Base-by-base conservation (phyloP, 2,888 invertebrate species). In the Archips xylosteana region DNA sequence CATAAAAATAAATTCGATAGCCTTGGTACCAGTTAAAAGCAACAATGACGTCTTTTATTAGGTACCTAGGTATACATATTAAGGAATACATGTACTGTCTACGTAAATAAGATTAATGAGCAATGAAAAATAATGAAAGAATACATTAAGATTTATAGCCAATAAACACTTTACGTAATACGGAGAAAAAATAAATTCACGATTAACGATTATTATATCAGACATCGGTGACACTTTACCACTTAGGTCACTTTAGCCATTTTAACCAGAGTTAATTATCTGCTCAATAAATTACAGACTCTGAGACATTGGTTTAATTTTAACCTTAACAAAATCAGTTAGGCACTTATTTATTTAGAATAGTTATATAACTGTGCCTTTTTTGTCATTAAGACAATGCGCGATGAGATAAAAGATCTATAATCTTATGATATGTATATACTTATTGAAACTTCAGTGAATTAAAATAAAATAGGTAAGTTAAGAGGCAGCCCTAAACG, bases 1-100 rank as follows among this genome's bases (percentile, higher is more conserved):
- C 77, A 73, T 64, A 64, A 68, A 49, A 62, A 54, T 63, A 68
- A 73, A 73, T 45, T 59, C 68, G 63, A 68, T 73, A 73, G 57
- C 68, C 45, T 73, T 73, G 73, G 34, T 73, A 68, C 59, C 66
- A 15, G 15, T 65, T 64, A n/a, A 36, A 65, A 65, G 9, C 9
- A 42, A 36, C 10, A 51, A 15, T 39, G 36, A 49, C 36, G 36
- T 51, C 34, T 51, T 23, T 63, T 32, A 47, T 1, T 63, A 10
- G 6, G 1, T 39, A 39, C 4, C 1, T 51, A 15, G 9, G 8
- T 65, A 60, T 51, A 15, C 9, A 13, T 65, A 60, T 36, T 10
- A 32, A 51, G 34, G 51, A 36, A 47, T 65, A 32, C 12, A 10
- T 32, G 0, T 15, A 51, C 15, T 9, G 15, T 54, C 5, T 3